phyloP scores from a whole-genome alignment of 1,140 invertebrate species.

The Drosophila pseudoananassae region DNA sequence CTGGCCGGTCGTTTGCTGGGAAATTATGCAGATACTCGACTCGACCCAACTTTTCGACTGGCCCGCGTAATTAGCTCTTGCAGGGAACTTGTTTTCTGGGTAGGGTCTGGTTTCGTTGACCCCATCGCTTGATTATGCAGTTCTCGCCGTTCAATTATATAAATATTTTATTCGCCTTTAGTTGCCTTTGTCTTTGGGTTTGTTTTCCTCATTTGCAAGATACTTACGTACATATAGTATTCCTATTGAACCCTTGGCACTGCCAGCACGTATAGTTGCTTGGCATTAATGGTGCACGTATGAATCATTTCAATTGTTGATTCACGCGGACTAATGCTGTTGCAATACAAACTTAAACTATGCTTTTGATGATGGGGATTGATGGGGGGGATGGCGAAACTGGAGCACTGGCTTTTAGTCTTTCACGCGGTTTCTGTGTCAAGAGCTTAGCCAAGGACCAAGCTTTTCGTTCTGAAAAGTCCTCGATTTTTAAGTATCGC shows the following conservation, averaged over 20 bases:
- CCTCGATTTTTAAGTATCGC: conserved; percentile 43
- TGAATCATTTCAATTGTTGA: conserved; percentile 30
- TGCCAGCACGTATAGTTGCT: conserved; percentile 10
- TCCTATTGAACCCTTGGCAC: conserved; percentile 10
- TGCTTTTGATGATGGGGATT: not conserved
- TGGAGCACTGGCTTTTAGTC: conserved; percentile 35
- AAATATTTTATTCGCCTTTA: conserved; percentile 21
- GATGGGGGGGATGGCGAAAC: conserved; percentile 11
- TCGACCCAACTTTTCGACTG: conserved; percentile 35
- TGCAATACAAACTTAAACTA: not conserved
- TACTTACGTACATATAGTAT: not conserved
- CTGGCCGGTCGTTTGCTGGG: conserved; percentile 15
- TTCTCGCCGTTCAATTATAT: conserved; percentile 25
- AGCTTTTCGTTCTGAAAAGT: conserved; percentile 29
- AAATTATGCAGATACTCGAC: conserved; percentile 46
- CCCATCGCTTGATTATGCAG: conserved; percentile 39
- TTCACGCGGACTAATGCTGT: conserved; percentile 16
- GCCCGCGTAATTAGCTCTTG: conserved; percentile 41
- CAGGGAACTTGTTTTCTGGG: conserved; percentile 20
- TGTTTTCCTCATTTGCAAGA: conserved; percentile 4
- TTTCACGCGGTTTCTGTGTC: conserved; percentile 22
- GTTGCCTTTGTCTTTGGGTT: conserved; percentile 14
- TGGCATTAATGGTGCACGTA: conserved; percentile 9
- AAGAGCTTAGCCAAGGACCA: conserved; percentile 21
- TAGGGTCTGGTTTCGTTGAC: conserved; percentile 28